Percentiles rank a stretch among this genome's conserved stretches.
Conservation (phyloP, 2,888 invertebrate species). For the Julus scandinavius region DNA sequence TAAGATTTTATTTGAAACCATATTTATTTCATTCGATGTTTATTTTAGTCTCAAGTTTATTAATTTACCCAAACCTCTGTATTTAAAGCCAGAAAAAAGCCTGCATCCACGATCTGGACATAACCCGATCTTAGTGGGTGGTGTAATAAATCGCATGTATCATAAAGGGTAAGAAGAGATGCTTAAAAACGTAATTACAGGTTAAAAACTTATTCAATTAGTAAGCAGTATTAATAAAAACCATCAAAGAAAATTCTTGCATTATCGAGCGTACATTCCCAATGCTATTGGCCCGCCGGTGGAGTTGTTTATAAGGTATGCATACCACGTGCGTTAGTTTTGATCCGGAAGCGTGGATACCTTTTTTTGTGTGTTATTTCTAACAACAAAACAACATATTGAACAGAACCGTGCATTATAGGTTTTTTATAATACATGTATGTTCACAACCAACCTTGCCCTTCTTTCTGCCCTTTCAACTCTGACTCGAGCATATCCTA, state of each 20-base stretch:
- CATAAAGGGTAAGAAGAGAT: conserved; percentile 23
- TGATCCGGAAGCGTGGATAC: conserved; percentile 30
- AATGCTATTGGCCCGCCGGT: conserved; percentile 35
- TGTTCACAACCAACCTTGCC: not conserved
- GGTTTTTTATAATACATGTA: not conserved
- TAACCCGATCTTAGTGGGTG: conserved; percentile 21
- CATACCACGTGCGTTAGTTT: conserved; percentile 16
- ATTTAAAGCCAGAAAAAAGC: not conserved
- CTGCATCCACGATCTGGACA: not conserved
- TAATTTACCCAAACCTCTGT: not conserved
- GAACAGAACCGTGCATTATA: not conserved
- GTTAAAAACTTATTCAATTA: conserved; percentile 38
- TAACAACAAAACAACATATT: conserved; percentile 3
- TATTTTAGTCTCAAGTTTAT: not conserved
- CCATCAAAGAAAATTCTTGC: conserved; percentile 3
- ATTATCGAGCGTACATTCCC: not conserved
- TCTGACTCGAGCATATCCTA: conserved; percentile 24
- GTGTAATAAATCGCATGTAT: conserved; percentile 18
- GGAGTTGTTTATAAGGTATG: not conserved
- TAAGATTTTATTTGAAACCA: not conserved
- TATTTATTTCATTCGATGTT: not conserved
- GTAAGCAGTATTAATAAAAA: conserved; percentile 12
- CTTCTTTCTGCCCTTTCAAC: conserved; percentile 34
- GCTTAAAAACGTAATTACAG: conserved; percentile 33
- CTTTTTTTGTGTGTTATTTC: not conserved